These are phyloP conservation scores for Helogale parvula DNA, from an alignment of 2,113 vertebrate species.

Conservation along the genomic window DNA sequence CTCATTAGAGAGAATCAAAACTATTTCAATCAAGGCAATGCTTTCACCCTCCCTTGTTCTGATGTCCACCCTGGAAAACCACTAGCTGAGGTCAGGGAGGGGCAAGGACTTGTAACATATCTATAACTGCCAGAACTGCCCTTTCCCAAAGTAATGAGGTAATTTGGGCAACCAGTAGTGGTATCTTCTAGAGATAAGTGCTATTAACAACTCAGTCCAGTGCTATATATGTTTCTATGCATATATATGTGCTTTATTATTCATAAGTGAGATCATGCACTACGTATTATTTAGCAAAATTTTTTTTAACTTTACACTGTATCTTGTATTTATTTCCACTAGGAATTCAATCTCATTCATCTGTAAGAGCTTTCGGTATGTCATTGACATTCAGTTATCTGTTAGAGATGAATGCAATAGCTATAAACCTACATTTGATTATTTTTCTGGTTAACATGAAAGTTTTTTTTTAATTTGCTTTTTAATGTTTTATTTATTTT, in stretches of 20 bases:
- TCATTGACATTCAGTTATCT: not conserved
- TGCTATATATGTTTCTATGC: not conserved
- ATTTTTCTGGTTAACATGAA: not conserved
- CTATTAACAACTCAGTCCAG: not conserved
- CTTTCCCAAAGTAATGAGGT: not conserved
- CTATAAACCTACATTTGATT: not conserved
- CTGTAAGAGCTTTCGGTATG: not conserved
- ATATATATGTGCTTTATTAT: too few relatives aligned
- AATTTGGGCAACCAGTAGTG: not conserved
- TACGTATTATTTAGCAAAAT: not conserved
- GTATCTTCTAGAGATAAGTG: not conserved
- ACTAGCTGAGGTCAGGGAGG: not conserved
- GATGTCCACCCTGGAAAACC: not conserved
- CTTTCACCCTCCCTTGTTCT: not conserved
- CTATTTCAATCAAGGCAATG: not conserved
- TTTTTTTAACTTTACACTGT: not conserved
- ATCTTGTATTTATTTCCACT: not conserved
- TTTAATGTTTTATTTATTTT: too few relatives aligned
- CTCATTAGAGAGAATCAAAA: not conserved
- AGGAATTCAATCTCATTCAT: not conserved
- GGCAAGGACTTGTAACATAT: not conserved
- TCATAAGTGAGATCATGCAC: not conserved
- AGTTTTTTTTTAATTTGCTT: too few relatives aligned
- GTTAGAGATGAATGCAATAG: conserved; percentile 16
- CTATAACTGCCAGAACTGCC: not conserved